A percentile compares a stretch with the other conserved stretches of the same genome.
phyloP scores from a whole-genome alignment of 53 echinoderm and acorn worm species.

The Antedon mediterranea region DNA sequence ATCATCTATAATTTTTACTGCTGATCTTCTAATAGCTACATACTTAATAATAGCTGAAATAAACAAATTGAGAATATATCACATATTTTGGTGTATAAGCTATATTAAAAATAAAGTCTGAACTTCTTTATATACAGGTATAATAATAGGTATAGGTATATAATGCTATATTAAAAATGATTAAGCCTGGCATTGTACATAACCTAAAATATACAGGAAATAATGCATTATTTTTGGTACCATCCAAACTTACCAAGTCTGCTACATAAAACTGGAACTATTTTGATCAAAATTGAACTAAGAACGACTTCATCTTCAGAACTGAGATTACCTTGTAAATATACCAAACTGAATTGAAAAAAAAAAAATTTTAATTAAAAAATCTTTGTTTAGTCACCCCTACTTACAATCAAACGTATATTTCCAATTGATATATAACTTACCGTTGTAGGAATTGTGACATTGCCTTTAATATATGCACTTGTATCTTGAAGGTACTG shows the following conservation, averaged over 20 bases:
- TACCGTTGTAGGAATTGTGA: slow-evolving; percentile 63
- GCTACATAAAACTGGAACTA: slow-evolving; percentile 31
- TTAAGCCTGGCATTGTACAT: too few relatives aligned
- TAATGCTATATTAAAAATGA: too few relatives aligned
- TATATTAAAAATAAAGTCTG: too few relatives aligned
- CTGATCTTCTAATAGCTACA: slow-evolving; percentile 53
- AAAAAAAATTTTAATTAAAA: too few relatives aligned
- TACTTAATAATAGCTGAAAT: slow-evolving; percentile 73
- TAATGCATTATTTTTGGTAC: neutral
- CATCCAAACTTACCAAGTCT: slow-evolving; percentile 18
- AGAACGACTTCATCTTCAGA: slow-evolving; percentile 23
- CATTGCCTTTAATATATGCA: slow-evolving; percentile 66
- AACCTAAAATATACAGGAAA: too few relatives aligned
- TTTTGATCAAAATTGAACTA: slow-evolving; percentile 12
- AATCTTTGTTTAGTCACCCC: too few relatives aligned
- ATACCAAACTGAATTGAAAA: slow-evolving; percentile 16
- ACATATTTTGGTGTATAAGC: too few relatives aligned
- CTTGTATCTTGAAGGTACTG: slow-evolving; percentile 75
- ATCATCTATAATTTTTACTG: slow-evolving; percentile 37
- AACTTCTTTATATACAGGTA: too few relatives aligned
- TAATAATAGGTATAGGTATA: too few relatives aligned
- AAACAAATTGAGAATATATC: neutral
- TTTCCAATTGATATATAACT: too few relatives aligned
- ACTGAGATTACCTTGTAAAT: slow-evolving; percentile 11
- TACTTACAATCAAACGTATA: too few relatives aligned